phyloP scores from a whole-genome alignment of 2,888 invertebrate genomes.

The Sthenelais limicola region DNA sequence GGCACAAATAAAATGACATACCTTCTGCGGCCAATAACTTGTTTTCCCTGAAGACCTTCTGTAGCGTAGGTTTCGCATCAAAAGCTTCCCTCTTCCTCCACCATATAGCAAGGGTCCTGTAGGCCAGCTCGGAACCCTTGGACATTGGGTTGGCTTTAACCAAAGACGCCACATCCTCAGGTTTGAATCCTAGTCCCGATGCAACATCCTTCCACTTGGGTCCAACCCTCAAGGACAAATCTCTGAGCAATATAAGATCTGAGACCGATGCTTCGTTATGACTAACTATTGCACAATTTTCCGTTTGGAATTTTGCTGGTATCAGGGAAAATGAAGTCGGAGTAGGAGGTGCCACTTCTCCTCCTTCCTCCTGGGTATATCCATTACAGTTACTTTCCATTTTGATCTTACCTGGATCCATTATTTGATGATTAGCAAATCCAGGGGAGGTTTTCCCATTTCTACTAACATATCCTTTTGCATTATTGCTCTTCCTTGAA shows the following conservation, averaged over 20 bases:
- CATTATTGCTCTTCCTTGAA: no score
- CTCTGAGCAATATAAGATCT: constrained; percentile 9
- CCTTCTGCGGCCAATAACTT: constrained; percentile 24
- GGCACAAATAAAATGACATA: not conserved
- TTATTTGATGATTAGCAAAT: no score
- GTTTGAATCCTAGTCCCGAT: constrained; percentile 1
- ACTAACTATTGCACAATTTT: no score
- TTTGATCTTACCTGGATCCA: no score
- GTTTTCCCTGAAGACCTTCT: constrained; percentile 18
- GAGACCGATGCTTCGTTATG: not conserved
- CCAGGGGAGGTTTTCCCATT: no score
- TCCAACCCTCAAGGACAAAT: constrained; percentile 1
- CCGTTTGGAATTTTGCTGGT: not conserved
- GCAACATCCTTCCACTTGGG: constrained; percentile 22
- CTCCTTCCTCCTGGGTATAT: not conserved
- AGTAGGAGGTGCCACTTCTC: not conserved
- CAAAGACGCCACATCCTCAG: not conserved
- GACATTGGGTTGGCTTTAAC: constrained; percentile 25
- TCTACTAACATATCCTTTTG: no score
- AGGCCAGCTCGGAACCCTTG: constrained; percentile 33
- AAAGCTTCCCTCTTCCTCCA: not conserved
- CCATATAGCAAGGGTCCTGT: constrained; percentile 25
- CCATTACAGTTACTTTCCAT: not conserved
- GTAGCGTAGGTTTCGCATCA: not conserved
- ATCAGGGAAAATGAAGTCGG: not conserved